Percentiles rank a stretch among this genome's conserved stretches.
phyloP scores from a whole-genome alignment of 1,140 invertebrate genomes.

The Papilio machaon region DNA sequence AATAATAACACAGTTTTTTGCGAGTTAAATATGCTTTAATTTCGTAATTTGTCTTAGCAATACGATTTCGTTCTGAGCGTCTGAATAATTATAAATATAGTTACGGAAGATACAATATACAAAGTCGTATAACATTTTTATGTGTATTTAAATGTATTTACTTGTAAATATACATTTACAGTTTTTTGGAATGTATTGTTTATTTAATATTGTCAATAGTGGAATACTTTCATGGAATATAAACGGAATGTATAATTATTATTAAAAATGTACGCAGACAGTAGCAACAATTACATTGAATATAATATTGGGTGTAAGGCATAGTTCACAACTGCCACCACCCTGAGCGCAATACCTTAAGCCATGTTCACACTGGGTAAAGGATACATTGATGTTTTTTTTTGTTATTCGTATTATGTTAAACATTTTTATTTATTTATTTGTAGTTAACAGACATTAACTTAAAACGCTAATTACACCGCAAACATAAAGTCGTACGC shows the following conservation, averaged over 20 bases:
- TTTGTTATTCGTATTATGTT: conserved; percentile 68
- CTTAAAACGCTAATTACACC: conserved; percentile 72
- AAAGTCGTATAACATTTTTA: conserved; percentile 66
- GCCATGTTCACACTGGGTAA: conserved; percentile 58
- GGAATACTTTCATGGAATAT: conserved; percentile 54
- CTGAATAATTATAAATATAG: conserved; percentile 76
- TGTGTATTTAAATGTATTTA: conserved; percentile 72
- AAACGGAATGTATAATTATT: conserved; percentile 30
- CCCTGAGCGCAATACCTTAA: conserved; percentile 51
- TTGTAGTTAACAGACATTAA: conserved; percentile 75
- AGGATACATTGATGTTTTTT: conserved; percentile 59
- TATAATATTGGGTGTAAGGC: conserved; percentile 61
- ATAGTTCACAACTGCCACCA: conserved; percentile 50
- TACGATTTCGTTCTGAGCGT: conserved; percentile 78
- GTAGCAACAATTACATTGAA: conserved; percentile 32
- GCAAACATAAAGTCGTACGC: conserved; percentile 70
- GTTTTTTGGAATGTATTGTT: conserved; percentile 72
- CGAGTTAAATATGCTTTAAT: conserved; percentile 82
- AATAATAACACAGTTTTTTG: conserved; percentile 51
- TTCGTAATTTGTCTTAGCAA: conserved; percentile 80
- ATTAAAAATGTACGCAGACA: conserved; percentile 7
- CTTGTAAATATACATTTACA: conserved; percentile 54
- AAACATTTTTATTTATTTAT: conserved; percentile 71
- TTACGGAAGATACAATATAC: conserved; percentile 71
- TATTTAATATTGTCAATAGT: conserved; percentile 58